Evolutionary conservation across 2,797 vertebrate genomes (phyloP).

Genomic region (Chromobotia macracanthus): DNA sequence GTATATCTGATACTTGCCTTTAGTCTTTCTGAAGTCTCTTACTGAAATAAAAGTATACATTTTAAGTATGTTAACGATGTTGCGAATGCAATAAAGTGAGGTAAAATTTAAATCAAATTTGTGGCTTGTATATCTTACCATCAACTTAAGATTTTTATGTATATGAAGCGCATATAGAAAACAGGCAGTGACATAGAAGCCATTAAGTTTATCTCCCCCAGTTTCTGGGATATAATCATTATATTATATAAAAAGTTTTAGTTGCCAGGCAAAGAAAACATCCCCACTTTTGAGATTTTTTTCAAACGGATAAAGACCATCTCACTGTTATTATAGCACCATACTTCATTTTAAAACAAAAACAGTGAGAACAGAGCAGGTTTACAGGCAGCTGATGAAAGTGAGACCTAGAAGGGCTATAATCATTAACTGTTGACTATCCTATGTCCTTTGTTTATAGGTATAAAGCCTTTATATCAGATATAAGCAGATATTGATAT

Average conservation of each 20-base stretch:
- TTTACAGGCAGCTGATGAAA: not conserved
- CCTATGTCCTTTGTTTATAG: too few species aligned
- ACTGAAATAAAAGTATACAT: not conserved
- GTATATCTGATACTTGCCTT: constrained; percentile 20
- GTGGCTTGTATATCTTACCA: not conserved
- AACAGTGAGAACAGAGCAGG: not conserved
- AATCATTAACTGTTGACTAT: too few species aligned
- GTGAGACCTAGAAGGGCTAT: too few species aligned
- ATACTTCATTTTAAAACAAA: constrained; percentile 21
- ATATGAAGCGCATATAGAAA: not conserved
- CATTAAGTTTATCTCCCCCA: too few species aligned
- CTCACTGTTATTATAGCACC: not conserved
- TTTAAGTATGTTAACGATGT: not conserved
- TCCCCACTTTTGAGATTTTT: too few species aligned
- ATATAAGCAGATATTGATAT: too few species aligned
- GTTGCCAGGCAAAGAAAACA: too few species aligned
- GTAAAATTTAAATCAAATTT: constrained; percentile 10
- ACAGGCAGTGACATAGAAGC: not conserved
- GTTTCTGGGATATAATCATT: too few species aligned
- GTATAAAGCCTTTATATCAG: too few species aligned
- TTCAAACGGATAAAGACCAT: too few species aligned
- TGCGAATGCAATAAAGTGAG: constrained; percentile 4
- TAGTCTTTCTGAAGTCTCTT: constrained; percentile 20
- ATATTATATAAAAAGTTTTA: too few species aligned
- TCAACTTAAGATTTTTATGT: not conserved